Conservation (phyloP, 1,140 invertebrate species). For the Orchesella cincta region DNA sequence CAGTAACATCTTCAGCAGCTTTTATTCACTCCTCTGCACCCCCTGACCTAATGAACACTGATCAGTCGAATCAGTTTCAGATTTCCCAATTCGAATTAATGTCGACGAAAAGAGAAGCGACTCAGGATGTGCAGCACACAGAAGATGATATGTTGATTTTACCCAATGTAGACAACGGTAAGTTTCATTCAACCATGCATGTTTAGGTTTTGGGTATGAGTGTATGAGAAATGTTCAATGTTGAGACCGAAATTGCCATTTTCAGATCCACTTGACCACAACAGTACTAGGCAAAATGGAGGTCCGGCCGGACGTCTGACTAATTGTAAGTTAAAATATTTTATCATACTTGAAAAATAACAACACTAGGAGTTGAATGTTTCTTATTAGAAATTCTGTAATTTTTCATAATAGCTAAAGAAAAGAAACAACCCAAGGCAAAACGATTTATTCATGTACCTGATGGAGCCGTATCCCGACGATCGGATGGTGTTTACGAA, state of each 20-base stretch:
- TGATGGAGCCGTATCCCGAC: neutral
- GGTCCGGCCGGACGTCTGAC: neutral
- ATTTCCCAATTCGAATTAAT: slow-evolving; percentile 16
- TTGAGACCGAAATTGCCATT: too few species aligned
- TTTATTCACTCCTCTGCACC: slow-evolving; percentile 11
- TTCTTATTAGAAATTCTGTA: neutral
- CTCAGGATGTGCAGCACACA: neutral
- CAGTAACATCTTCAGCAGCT: slow-evolving; percentile 1
- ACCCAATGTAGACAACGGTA: slow-evolving; percentile 8
- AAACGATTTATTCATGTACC: slow-evolving; percentile 21
- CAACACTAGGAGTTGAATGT: too few species aligned
- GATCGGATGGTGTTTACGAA: slow-evolving; percentile 9
- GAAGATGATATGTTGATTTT: slow-evolving; percentile 8
- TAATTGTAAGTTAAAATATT: slow-evolving; percentile 10
- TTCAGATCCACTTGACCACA: neutral
- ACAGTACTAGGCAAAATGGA: neutral
- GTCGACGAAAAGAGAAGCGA: slow-evolving; percentile 2
- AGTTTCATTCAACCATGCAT: neutral
- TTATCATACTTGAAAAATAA: too few species aligned
- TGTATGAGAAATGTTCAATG: too few species aligned
- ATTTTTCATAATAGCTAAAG: slow-evolving; percentile 1
- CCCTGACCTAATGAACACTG: slow-evolving; percentile 5
- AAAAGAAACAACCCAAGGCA: neutral
- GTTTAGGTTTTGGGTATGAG: too few species aligned
- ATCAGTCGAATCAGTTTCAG: slow-evolving; percentile 18